Conservation (phyloP, 2,113 vertebrate species). For the Pogona vitticeps region DNA sequence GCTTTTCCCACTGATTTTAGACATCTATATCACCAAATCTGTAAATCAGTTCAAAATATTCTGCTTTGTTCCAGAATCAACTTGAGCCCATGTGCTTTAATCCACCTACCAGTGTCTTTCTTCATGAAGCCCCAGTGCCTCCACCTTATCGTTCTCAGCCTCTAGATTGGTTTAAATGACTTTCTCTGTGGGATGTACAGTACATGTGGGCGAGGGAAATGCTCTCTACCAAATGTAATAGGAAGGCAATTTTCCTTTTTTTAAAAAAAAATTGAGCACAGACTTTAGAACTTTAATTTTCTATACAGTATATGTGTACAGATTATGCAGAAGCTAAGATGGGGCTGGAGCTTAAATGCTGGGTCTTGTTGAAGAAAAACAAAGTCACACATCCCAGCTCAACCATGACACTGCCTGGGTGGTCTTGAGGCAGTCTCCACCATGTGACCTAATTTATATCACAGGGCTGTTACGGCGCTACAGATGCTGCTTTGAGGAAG, state of each 20-base stretch:
- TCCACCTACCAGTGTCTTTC: not conserved
- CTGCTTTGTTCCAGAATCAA: no score
- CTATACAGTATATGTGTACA: not conserved
- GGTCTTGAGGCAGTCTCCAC: not conserved
- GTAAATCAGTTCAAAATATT: no score
- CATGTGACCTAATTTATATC: not conserved
- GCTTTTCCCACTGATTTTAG: no score
- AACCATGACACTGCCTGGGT: not conserved
- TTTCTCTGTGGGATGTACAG: not conserved
- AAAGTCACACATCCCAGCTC: not conserved
- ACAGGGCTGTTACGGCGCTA: not conserved
- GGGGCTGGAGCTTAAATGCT: not conserved
- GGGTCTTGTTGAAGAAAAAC: not conserved
- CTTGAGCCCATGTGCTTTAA: no score
- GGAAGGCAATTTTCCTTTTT: not conserved
- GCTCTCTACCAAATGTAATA: not conserved
- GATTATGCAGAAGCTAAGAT: not conserved
- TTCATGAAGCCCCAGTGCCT: not conserved
- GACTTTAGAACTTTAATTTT: not conserved
- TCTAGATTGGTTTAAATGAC: not conserved
- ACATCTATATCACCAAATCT: no score
- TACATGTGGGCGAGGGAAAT: not conserved
- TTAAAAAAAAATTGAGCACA: not conserved
- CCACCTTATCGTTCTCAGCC: not conserved
- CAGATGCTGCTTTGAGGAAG: not conserved